A percentile compares a stretch with the other conserved stretches of the same genome.
phyloP scores from a whole-genome alignment of 2,113 vertebrate genomes.

The Collichthys lucidus region DNA sequence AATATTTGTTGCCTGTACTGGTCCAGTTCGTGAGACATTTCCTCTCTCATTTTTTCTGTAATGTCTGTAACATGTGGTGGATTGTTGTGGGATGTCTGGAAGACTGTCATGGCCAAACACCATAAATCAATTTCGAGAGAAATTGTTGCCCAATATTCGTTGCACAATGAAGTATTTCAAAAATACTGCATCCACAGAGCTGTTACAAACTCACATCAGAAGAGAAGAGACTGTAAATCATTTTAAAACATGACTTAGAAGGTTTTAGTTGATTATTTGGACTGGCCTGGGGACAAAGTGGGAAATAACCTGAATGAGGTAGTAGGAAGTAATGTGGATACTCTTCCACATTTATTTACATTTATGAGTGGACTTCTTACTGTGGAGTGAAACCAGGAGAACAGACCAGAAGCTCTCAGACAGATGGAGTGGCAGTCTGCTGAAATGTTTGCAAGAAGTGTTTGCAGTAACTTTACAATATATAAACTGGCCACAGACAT shows the following conservation, averaged over 20 bases:
- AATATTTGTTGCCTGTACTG: constrained; percentile 44
- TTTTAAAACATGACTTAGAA: neutral
- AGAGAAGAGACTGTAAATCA: neutral
- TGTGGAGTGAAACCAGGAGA: neutral
- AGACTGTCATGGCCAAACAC: constrained; percentile 59
- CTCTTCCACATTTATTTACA: neutral
- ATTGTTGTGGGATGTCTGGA: constrained; percentile 59
- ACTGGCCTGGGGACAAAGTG: constrained; percentile 6
- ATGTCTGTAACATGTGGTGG: constrained; percentile 76
- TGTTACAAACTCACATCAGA: neutral
- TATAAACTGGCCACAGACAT: neutral
- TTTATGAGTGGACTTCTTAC: neutral
- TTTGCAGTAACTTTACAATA: neutral
- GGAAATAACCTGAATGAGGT: neutral
- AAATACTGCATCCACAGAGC: neutral
- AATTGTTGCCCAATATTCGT: constrained; percentile 35
- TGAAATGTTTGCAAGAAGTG: neutral
- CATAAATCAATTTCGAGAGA: constrained; percentile 50
- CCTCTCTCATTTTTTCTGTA: constrained; percentile 60
- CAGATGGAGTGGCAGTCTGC: neutral
- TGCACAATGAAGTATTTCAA: constrained; percentile 32
- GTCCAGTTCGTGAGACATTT: constrained; percentile 58
- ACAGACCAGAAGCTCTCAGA: neutral
- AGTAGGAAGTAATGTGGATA: neutral
- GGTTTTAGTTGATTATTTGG: neutral